A percentile compares a stretch with the other conserved stretches of the same genome.
Evolutionary conservation across 2,797 vertebrate genomes (phyloP).

Genomic region (Takifugu rubripes): DNA sequence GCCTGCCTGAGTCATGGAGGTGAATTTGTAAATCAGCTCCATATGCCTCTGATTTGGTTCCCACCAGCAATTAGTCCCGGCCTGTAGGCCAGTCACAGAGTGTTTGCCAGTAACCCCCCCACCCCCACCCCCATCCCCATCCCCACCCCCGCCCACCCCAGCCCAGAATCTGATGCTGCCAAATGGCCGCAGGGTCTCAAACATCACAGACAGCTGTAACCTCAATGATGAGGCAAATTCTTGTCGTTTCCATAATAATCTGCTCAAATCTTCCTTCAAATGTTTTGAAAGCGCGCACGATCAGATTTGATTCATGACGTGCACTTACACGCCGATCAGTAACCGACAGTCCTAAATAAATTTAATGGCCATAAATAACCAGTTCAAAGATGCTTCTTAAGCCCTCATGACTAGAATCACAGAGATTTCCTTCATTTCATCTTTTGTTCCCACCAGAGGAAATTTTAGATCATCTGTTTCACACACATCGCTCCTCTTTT

Average conservation of each 20-base stretch:
- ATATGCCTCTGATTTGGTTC: constrained; percentile 48
- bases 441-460: constrained; percentile 49
- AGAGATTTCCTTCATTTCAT: constrained; percentile 43
- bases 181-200: constrained; percentile 4
- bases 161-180: constrained; percentile 13
- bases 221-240: background rate
- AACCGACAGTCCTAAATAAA: constrained; percentile 13
- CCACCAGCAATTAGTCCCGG: constrained; percentile 51
- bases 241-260: background rate
- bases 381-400: constrained; percentile 23
- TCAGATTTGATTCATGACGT: background rate
- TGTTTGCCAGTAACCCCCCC: background rate
- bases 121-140: too few relatives aligned
- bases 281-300: background rate
- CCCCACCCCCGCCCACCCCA: constrained; percentile 5
- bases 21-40: constrained; percentile 60
- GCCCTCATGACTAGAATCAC: constrained; percentile 26
- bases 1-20: constrained; percentile 46
- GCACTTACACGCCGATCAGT: background rate
- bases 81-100: constrained; percentile 44
- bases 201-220: constrained; percentile 6
- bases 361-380: constrained; percentile 19
- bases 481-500: constrained; percentile 35
- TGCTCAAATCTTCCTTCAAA: background rate
- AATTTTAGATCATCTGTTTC: constrained; percentile 41